Evolutionary conservation across 2,888 invertebrate species (phyloP).

Genomic region (Azorinus chamasolen): DNA sequence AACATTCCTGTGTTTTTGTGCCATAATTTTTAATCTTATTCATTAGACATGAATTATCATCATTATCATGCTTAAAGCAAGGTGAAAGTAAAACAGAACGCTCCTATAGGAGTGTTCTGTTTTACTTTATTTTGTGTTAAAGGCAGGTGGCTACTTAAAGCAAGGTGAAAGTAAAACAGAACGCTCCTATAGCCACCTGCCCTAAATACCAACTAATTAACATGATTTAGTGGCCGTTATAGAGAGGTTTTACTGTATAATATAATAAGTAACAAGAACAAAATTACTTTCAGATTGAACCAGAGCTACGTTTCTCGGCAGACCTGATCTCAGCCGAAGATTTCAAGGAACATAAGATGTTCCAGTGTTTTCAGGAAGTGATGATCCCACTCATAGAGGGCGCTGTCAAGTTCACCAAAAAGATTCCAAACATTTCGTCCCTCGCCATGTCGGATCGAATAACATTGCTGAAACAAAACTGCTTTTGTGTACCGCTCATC

Average conservation of each 20-base stretch:
- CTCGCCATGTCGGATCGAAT: slow-evolving; percentile 82
- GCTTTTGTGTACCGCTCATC: slow-evolving; percentile 82
- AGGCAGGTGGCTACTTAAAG: too few relatives aligned
- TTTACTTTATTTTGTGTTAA: too few relatives aligned
- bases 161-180: too few relatives aligned
- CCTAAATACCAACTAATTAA: too few relatives aligned
- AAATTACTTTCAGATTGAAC: slow-evolving; percentile 31
- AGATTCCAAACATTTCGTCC: slow-evolving; percentile 80
- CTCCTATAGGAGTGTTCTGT: too few relatives aligned
- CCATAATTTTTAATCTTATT: too few relatives aligned
- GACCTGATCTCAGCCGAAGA: slow-evolving; percentile 62
- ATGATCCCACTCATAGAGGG: slow-evolving; percentile 79
- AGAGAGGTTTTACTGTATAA: too few relatives aligned
- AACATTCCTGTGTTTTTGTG: too few relatives aligned
- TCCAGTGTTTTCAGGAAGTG: slow-evolving; percentile 78
- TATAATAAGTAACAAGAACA: background rate
- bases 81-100: too few relatives aligned
- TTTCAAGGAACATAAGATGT: slow-evolving; percentile 71
- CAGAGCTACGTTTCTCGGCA: slow-evolving; percentile 37
- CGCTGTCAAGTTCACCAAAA: slow-evolving; percentile 84
- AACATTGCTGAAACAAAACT: slow-evolving; percentile 82
- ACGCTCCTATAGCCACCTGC: too few relatives aligned
- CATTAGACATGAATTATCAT: background rate
- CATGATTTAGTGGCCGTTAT: too few relatives aligned
- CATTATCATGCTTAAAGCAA: too few relatives aligned